These are phyloP conservation scores for Plebejus argus DNA, from an alignment of 2,888 invertebrate species.

Conservation along the genomic window DNA sequence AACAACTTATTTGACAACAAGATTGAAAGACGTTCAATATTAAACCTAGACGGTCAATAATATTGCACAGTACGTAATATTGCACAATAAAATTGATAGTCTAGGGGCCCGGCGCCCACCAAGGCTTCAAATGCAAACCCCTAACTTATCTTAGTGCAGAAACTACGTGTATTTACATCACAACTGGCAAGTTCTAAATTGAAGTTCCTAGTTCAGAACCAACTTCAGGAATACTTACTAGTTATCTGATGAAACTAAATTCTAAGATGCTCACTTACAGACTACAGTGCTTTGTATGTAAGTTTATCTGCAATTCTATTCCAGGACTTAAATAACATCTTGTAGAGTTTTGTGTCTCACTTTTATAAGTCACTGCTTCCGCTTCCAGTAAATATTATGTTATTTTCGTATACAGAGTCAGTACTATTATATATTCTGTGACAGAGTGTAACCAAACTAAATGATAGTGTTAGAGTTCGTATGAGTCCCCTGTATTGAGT, in stretches of 20 bases:
- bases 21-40: no score
- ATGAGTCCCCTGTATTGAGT: no score
- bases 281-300: background rate
- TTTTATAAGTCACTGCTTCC: no score
- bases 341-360: background rate
- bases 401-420: background rate
- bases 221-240: background rate
- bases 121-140: background rate
- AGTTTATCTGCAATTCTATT: background rate
- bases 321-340: background rate
- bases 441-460: background rate
- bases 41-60: no score
- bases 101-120: no score
- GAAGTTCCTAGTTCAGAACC: background rate
- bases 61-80: no score
- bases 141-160: background rate
- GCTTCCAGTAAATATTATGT: background rate
- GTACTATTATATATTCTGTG: no score
- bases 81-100: no score
- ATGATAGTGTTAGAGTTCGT: no score
- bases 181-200: conserved; percentile 1
- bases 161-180: background rate
- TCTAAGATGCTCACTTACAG: background rate
- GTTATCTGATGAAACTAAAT: conserved; percentile 14
- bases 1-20: no score